Evolutionary conservation across 2,113 vertebrate genomes (phyloP).

Genomic region (Gnathonemus echidnorhynchus): DNA sequence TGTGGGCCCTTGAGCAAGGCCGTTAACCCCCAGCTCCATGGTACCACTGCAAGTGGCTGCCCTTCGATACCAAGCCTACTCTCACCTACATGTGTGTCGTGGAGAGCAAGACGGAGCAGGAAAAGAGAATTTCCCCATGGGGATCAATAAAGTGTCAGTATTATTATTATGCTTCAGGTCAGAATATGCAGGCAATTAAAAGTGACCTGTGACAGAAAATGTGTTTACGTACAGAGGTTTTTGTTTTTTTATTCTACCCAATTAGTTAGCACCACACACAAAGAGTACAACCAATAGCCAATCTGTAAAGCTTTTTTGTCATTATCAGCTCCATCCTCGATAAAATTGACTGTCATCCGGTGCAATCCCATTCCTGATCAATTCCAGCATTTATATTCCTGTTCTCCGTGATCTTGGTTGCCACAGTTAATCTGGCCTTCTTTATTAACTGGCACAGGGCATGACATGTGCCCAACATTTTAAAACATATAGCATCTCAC

Average conservation of each 20-base stretch:
- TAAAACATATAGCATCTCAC: not conserved
- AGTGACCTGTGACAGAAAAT: not conserved
- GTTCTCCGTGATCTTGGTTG: not conserved
- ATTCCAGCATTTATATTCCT: not conserved
- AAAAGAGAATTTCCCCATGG: not conserved
- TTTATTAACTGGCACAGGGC: not conserved
- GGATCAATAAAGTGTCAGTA: not conserved
- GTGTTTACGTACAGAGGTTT: not conserved
- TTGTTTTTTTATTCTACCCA: not conserved
- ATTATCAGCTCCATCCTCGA: not conserved
- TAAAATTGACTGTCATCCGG: not conserved
- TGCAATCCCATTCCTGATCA: not conserved
- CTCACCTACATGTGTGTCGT: not conserved
- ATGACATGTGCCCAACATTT: not conserved
- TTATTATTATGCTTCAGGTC: not conserved
- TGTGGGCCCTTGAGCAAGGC: not conserved
- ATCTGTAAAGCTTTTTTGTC: not conserved
- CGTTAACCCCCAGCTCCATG: not conserved
- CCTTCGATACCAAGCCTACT: not conserved
- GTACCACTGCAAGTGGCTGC: not conserved
- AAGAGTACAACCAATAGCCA: not conserved
- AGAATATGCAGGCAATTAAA: not conserved
- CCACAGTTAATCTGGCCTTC: not conserved
- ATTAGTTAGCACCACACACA: not conserved
- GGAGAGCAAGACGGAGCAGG: not conserved